A percentile compares a stretch with the other conserved stretches of the same genome.
phyloP scores from a whole-genome alignment of 2,113 vertebrate species.

The Apus apus region DNA sequence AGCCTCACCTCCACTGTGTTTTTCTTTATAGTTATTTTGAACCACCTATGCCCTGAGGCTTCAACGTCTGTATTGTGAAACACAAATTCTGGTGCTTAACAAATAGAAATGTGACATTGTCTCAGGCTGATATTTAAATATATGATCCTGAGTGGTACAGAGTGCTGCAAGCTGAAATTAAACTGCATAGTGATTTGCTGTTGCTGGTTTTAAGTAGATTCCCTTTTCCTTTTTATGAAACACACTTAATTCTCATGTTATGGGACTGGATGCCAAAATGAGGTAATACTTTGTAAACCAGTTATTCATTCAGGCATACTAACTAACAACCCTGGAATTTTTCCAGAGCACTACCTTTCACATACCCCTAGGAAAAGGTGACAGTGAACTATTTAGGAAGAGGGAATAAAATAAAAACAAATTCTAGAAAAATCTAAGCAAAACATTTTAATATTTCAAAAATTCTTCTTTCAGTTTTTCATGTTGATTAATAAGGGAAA shows the following conservation, averaged over 20 bases:
- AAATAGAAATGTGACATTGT: neutral
- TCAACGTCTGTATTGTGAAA: neutral
- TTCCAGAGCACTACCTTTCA: neutral
- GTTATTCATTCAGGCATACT: neutral
- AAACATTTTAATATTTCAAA: neutral
- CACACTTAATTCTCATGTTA: neutral
- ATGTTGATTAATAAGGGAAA: neutral
- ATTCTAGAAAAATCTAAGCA: neutral
- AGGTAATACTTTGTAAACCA: neutral
- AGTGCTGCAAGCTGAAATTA: neutral
- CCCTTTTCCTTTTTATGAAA: neutral
- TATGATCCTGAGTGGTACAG: neutral
- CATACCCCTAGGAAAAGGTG: neutral
- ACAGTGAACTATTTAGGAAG: neutral
- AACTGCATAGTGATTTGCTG: neutral
- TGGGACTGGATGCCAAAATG: neutral
- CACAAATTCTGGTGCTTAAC: neutral
- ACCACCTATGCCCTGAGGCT: neutral
- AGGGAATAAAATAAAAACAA: fast-evolving
- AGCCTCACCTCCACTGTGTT: neutral
- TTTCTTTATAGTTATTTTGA: neutral
- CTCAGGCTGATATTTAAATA: neutral
- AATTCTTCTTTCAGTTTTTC: neutral
- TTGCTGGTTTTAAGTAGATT: neutral
- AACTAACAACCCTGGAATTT: neutral